phyloP scores from a whole-genome alignment of 2,113 vertebrate species.

The Oncorhynchus gorbuscha region DNA sequence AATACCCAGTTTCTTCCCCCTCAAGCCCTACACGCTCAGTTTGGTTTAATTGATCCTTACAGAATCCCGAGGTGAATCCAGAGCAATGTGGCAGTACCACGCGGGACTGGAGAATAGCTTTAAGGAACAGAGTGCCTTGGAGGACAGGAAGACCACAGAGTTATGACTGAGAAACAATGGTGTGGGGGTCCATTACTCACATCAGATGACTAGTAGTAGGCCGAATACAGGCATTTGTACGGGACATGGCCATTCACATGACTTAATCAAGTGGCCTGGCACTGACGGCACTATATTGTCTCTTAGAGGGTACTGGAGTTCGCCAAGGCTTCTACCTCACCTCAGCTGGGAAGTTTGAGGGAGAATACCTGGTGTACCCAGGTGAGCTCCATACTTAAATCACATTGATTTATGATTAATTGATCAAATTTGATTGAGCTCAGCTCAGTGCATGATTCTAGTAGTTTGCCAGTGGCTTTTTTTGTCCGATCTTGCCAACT shows the following conservation, averaged over 20 bases:
- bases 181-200: background rate
- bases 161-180: constrained; percentile 51
- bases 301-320: constrained; percentile 6
- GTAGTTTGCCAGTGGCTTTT: background rate
- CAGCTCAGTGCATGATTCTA: background rate
- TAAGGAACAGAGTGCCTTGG: constrained; percentile 74
- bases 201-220: too few relatives aligned
- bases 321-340: constrained; percentile 82
- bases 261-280: background rate
- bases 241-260: background rate
- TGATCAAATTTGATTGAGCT: too few relatives aligned
- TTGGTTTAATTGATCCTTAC: background rate
- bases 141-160: constrained; percentile 69
- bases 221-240: too few relatives aligned
- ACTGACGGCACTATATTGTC: background rate
- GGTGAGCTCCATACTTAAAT: constrained; percentile 61
- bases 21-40: background rate
- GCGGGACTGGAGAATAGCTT: constrained; percentile 63
- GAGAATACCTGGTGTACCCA: constrained; percentile 90
- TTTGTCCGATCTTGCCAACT: background rate
- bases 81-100: constrained; percentile 23
- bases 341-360: constrained; percentile 85
- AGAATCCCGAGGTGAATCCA: constrained; percentile 18
- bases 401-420: background rate
- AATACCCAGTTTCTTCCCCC: constrained; percentile 61